Evolutionary conservation across 1,140 invertebrate species (phyloP).

Genomic region (Panagrolaimus sp.): DNA sequence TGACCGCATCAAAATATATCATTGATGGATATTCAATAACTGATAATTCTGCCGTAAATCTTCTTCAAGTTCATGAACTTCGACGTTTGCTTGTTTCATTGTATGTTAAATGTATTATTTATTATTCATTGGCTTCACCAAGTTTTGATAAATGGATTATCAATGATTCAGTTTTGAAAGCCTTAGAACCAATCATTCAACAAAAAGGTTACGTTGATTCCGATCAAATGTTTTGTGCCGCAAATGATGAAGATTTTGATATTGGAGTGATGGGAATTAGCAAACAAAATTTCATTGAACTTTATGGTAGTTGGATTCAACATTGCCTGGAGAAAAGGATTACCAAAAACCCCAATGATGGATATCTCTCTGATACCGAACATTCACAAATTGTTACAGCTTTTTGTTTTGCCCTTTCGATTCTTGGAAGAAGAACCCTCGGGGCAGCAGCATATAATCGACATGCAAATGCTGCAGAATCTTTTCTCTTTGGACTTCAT

Average conservation of each 20-base stretch:
- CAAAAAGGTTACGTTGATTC: constrained; percentile 76
- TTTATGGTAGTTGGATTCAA: constrained; percentile 87
- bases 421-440: constrained; percentile 81
- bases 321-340: constrained; percentile 72
- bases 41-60: constrained; percentile 89
- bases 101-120: constrained; percentile 97
- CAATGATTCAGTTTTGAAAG: constrained; percentile 66
- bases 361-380: background rate
- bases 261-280: constrained; percentile 75
- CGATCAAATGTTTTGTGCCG: constrained; percentile 87
- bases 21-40: constrained; percentile 95
- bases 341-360: background rate
- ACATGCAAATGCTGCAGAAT: constrained; percentile 76
- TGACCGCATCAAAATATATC: constrained; percentile 84
- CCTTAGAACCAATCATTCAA: constrained; percentile 73
- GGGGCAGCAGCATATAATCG: constrained; percentile 78
- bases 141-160: constrained; percentile 84
- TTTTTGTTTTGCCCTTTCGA: constrained; percentile 81
- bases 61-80: constrained; percentile 91
- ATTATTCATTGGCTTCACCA: constrained; percentile 78
- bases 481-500: constrained; percentile 93
- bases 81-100: constrained; percentile 91
- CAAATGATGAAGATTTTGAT: constrained; percentile 90
- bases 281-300: constrained; percentile 76
- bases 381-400: constrained; percentile 57